Percentiles rank a stretch among this genome's conserved stretches.
Conservation (phyloP, 1,140 invertebrate species). For the Lethocerus indicus region DNA sequence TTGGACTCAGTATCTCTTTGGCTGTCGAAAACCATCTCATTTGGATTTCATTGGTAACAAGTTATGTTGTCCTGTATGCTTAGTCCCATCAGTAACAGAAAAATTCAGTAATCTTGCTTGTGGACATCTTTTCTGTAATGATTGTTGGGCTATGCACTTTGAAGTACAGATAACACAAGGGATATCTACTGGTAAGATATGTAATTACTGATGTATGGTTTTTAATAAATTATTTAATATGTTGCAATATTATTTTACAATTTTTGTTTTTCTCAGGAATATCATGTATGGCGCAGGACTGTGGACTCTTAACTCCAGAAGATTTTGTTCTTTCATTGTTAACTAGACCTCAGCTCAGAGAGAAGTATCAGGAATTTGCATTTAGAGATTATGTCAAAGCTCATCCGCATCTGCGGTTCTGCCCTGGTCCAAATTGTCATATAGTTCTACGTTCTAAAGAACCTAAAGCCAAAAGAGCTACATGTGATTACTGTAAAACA, state of each 20-base stretch:
- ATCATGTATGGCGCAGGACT: slow-evolving; percentile 91
- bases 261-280: slow-evolving; percentile 46
- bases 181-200: slow-evolving; percentile 39
- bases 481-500: slow-evolving; percentile 60
- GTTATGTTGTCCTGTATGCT: slow-evolving; percentile 41
- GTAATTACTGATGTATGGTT: slow-evolving; percentile 6
- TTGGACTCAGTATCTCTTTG: slow-evolving; percentile 27
- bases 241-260: slow-evolving; percentile 3
- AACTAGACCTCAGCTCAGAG: slow-evolving; percentile 56
- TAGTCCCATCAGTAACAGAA: slow-evolving; percentile 26
- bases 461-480: slow-evolving; percentile 57
- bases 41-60: slow-evolving; percentile 20
- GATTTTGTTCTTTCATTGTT: slow-evolving; percentile 85
- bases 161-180: slow-evolving; percentile 89
- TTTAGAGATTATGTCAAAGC: slow-evolving; percentile 93
- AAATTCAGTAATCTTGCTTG: slow-evolving; percentile 69
- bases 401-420: slow-evolving; percentile 80
- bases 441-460: slow-evolving; percentile 63
- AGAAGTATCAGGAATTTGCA: slow-evolving; percentile 88
- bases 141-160: slow-evolving; percentile 91
- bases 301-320: slow-evolving; percentile 80
- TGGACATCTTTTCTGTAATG: slow-evolving; percentile 83
- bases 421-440: slow-evolving; percentile 91
- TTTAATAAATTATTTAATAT: slow-evolving; percentile 3
- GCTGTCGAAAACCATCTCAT: slow-evolving; percentile 4